Percentiles rank a stretch among this genome's conserved stretches.
These are phyloP conservation scores for Gibbula magus DNA, from an alignment of 2,888 invertebrate species.

Conservation along the genomic window DNA sequence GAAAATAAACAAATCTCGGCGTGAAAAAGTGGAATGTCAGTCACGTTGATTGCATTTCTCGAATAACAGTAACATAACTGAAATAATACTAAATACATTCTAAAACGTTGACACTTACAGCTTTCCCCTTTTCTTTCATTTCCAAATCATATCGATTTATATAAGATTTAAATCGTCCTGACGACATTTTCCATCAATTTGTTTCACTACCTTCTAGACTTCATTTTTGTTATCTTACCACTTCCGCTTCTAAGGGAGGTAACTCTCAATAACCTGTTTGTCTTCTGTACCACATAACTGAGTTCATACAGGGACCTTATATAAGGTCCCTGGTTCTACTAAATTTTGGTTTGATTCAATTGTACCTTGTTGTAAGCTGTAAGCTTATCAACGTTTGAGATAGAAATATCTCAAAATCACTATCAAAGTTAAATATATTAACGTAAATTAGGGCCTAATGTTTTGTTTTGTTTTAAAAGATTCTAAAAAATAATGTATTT, in stretches of 20 bases:
- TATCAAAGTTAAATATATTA: no score
- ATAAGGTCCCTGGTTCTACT: no score
- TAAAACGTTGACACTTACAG: conserved; percentile 36
- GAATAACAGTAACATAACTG: not conserved
- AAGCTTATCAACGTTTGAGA: no score
- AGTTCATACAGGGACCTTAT: no score
- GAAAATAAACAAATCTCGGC: no score
- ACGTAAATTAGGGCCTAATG: no score
- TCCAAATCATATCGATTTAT: conserved; percentile 44
- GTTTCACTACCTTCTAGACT: not conserved
- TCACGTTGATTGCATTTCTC: not conserved
- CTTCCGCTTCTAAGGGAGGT: conserved; percentile 21
- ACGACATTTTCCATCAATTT: conserved; percentile 37
- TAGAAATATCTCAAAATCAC: no score
- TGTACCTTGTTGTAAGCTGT: no score
- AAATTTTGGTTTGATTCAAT: no score
- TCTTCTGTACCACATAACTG: no score
- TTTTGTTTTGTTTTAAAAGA: no score
- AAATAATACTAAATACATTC: not conserved
- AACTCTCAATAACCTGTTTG: not conserved
- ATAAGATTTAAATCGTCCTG: conserved; percentile 45
- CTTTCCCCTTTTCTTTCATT: conserved; percentile 51
- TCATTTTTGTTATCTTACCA: conserved; percentile 8
- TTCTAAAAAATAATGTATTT: no score
- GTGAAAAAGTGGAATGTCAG: not conserved